Evolutionary conservation across 1,140 invertebrate genomes (phyloP), one percentile per base, ranked within the genome.

Genomic region (Diprion similis): DNA sequence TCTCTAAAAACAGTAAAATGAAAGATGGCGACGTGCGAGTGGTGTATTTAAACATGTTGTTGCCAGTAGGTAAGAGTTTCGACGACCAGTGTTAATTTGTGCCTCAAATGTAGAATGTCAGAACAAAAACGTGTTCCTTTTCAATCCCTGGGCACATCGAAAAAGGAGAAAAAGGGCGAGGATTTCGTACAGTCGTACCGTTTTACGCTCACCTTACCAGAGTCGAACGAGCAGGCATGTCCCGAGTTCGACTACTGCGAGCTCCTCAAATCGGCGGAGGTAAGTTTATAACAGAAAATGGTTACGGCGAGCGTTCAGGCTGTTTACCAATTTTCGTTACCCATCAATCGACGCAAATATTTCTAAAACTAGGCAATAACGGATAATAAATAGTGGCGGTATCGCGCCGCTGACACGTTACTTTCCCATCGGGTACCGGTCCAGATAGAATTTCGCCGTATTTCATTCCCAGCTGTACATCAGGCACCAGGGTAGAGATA

Each of bases 201-300:
- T 73, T 91, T 93, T 81, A 84, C 85, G 68, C 81, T 93, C 75
- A 86, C 87, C 80, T 87, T 93, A 73, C 85, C 87, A 70, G 91
- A 92, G 82, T 91, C 91, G 13, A 92, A 90, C 82, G 91, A 92
- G 82, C 87, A 89, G 85, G 89, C 89, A 85, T 92, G 89, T 87
- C 89, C 91, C 71, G 91, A 92, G 86, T 92, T 89, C 88, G 92
- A 90, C 85, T 93, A 91, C 86, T 87, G 88, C 79, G 89, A 92
- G 77, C 88, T 92, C 78, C 83, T 92, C 78, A 90, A 89, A 84
- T 82, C 88, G 81, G 88, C 86, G 79, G 89, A 91, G 90, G 91
- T 92, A 87, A 91, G 89, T 89, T 81, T 59, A 68, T 18, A 59
- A 59, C 15, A 59, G 11, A 59, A 59, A 59, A 59, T 59, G 51